These are phyloP conservation scores for Pollenia angustigena DNA, from an alignment of 2,888 invertebrate species.

Conservation along the genomic window DNA sequence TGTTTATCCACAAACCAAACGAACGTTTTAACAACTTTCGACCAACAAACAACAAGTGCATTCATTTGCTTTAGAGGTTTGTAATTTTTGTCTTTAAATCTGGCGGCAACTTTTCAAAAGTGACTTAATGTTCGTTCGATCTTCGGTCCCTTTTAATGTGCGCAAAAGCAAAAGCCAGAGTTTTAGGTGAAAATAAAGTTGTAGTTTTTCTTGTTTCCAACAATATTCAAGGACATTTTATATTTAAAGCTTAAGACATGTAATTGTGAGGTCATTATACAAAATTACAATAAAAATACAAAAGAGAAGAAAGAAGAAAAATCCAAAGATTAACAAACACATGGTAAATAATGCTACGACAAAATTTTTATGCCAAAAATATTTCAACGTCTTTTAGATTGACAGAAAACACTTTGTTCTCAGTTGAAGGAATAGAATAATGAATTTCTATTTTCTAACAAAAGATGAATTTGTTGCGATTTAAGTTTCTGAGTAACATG, in stretches of 20 bases:
- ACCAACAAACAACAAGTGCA: conserved; percentile 29
- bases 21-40: neutral
- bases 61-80: neutral
- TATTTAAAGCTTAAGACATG: conserved; percentile 31
- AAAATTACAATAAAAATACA: conserved; percentile 13
- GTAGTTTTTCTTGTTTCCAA: conserved; percentile 32
- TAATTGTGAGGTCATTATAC: conserved; percentile 44
- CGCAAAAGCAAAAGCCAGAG: neutral
- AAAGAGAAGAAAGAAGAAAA: neutral
- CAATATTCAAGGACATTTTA: conserved; percentile 61
- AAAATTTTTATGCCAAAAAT: conserved; percentile 1
- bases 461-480: neutral
- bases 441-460: too few relatives aligned
- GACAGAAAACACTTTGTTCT: neutral
- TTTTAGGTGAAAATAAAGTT: conserved; percentile 51
- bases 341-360: conserved; percentile 3
- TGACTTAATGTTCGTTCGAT: neutral
- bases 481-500: too few relatives aligned
- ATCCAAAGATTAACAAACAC: neutral
- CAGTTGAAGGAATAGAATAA: neutral
- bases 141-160: neutral
- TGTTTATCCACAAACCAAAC: neutral
- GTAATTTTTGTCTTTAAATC: neutral
- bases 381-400: conserved; percentile 6
- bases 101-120: conserved; percentile 33